Evolutionary conservation across 2,888 invertebrate species (phyloP).

Genomic region (Choristoneura rosaceana): DNA sequence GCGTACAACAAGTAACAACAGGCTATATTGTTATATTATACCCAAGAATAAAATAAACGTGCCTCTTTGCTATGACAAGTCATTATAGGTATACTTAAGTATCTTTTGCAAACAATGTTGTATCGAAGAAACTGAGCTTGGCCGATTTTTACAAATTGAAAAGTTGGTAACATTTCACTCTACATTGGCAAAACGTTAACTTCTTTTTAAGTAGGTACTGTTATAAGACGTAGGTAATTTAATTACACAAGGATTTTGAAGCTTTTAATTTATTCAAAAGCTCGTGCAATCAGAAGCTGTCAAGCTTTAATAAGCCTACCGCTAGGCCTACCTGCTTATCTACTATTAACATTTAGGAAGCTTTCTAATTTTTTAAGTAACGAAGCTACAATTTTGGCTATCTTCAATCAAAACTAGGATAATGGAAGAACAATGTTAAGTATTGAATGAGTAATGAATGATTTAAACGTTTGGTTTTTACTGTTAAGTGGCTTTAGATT

Average conservation of each 20-base stretch:
- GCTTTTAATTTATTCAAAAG: conserved; percentile 35
- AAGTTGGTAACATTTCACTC: too few relatives aligned
- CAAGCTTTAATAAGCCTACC: conserved; percentile 38
- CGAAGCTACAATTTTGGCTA: conserved; percentile 25
- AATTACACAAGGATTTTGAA: conserved; percentile 32
- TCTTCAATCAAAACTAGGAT: conserved; percentile 12
- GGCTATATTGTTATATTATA: too few relatives aligned
- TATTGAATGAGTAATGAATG: background rate
- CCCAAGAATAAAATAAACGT: background rate
- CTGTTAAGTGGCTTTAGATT: background rate
- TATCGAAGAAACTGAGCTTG: too few relatives aligned
- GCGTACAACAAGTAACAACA: too few relatives aligned
- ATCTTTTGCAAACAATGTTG: too few relatives aligned
- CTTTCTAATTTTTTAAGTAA: conserved; percentile 40
- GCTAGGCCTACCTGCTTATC: conserved; percentile 38
- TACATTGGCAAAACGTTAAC: background rate
- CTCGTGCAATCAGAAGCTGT: conserved; percentile 39
- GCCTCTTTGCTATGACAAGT: background rate
- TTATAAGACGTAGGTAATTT: background rate
- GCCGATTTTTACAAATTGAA: too few relatives aligned
- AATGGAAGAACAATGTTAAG: conserved; percentile 21
- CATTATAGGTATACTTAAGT: too few relatives aligned
- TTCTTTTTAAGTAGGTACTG: conserved; percentile 16
- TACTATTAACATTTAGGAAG: conserved; percentile 29
- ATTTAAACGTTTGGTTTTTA: background rate